phyloP scores from a whole-genome alignment of 2,113 vertebrate genomes.

The Typhlomys cinereus region DNA sequence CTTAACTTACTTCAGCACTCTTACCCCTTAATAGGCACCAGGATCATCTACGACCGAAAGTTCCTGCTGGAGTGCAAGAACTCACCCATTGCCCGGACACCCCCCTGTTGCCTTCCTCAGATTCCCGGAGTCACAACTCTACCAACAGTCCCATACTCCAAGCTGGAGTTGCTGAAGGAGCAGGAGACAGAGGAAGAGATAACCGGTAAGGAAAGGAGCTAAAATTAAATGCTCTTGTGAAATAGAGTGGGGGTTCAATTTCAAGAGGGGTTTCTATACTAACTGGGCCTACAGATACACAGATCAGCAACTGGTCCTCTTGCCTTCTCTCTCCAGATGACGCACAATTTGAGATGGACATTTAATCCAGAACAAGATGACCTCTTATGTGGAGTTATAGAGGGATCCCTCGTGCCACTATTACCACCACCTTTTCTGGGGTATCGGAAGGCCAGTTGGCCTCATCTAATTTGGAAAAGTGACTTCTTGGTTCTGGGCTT shows the following conservation, averaged over 20 bases:
- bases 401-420: slow-evolving; percentile 40
- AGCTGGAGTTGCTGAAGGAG: slow-evolving; percentile 89
- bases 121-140: slow-evolving; percentile 93
- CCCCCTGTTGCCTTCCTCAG: slow-evolving; percentile 93
- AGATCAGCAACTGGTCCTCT: slow-evolving; percentile 40
- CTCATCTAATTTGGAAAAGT: slow-evolving; percentile 63
- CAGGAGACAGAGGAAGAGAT: slow-evolving; percentile 91
- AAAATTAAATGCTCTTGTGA: slow-evolving; percentile 23
- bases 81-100: slow-evolving; percentile 92
- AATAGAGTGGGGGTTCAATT: neutral
- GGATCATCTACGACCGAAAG: slow-evolving; percentile 95
- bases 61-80: slow-evolving; percentile 96
- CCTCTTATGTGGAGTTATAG: neutral
- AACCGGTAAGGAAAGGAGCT: slow-evolving; percentile 87
- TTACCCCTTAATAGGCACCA: slow-evolving; percentile 86
- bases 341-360: slow-evolving; percentile 87
- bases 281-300: neutral
- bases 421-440: slow-evolving; percentile 57
- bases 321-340: slow-evolving; percentile 81
- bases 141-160: slow-evolving; percentile 87
- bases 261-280: neutral
- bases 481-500: slow-evolving; percentile 60
- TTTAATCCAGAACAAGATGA: slow-evolving; percentile 77
- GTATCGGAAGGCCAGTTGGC: slow-evolving; percentile 62
- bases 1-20: neutral